phyloP scores from a whole-genome alignment of 1,140 invertebrate species.

The Euura lappo region DNA sequence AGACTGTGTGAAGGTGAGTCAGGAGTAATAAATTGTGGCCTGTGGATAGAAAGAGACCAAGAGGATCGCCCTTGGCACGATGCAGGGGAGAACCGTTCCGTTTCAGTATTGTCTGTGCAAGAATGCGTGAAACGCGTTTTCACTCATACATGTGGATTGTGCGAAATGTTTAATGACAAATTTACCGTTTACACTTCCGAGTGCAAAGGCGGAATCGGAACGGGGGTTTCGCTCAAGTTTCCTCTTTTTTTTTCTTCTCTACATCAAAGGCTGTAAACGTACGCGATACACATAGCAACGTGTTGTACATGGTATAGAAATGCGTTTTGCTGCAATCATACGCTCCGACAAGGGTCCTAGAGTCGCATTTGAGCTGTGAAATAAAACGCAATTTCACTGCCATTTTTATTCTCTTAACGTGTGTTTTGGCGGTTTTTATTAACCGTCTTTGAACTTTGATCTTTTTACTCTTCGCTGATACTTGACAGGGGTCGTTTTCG shows the following conservation, averaged over 20 bases:
- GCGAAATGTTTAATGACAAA: too few species aligned
- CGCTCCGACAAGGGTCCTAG: neutral
- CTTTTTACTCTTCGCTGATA: neutral
- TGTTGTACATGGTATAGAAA: too few species aligned
- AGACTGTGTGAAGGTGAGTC: neutral
- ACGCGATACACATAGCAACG: too few species aligned
- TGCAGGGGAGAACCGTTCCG: too few species aligned
- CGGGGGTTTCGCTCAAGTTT: too few species aligned
- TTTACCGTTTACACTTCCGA: too few species aligned
- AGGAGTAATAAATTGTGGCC: neutral
- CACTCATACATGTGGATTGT: too few species aligned
- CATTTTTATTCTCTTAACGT: neutral
- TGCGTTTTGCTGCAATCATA: neutral
- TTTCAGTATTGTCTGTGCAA: too few species aligned
- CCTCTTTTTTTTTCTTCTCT: neutral
- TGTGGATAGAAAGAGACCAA: too few species aligned
- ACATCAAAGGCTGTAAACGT: slow-evolving; percentile 9
- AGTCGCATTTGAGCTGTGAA: neutral
- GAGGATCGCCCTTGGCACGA: neutral
- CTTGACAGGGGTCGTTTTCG: too few species aligned
- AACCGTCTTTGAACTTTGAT: neutral
- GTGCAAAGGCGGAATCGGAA: too few species aligned
- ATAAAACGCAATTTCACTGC: neutral
- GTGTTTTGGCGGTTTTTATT: neutral
- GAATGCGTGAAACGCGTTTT: too few species aligned